phyloP scores from a whole-genome alignment of 2,888 invertebrate genomes.

The Corbicula japonica region DNA sequence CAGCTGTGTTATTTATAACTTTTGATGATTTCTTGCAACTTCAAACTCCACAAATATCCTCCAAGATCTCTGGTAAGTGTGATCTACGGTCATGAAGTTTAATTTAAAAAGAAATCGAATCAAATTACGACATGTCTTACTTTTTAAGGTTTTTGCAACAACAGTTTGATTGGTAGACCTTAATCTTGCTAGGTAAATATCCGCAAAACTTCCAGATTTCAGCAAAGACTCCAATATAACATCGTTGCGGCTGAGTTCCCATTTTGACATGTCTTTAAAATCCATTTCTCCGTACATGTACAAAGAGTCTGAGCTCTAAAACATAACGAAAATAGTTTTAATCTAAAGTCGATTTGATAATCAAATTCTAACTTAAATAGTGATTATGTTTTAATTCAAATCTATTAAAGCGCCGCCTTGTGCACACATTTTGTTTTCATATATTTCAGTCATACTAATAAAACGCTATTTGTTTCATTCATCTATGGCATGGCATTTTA shows the following conservation, averaged over 20 bases:
- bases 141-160: slow-evolving; percentile 70
- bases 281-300: slow-evolving; percentile 49
- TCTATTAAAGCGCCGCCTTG: neutral
- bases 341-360: too few species aligned
- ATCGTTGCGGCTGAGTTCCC: slow-evolving; percentile 52
- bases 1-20: too few species aligned
- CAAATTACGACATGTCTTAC: too few species aligned
- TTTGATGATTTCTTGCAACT: too few species aligned
- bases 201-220: slow-evolving; percentile 69
- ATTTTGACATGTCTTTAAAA: slow-evolving; percentile 33
- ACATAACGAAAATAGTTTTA: neutral
- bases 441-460: neutral
- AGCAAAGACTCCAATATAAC: slow-evolving; percentile 59
- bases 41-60: too few species aligned
- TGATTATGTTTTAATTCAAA: too few species aligned
- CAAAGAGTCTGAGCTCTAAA: slow-evolving; percentile 7
- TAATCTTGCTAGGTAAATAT: slow-evolving; percentile 67
- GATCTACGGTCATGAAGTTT: too few species aligned
- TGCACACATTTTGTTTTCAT: neutral
- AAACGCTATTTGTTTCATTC: neutral
- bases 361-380: neutral
- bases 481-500: neutral
- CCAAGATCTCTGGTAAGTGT: too few species aligned
- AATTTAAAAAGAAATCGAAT: too few species aligned
- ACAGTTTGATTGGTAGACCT: slow-evolving; percentile 28